Evolutionary conservation across 2,888 invertebrate species (phyloP).

Genomic region (Torymus texanus): DNA sequence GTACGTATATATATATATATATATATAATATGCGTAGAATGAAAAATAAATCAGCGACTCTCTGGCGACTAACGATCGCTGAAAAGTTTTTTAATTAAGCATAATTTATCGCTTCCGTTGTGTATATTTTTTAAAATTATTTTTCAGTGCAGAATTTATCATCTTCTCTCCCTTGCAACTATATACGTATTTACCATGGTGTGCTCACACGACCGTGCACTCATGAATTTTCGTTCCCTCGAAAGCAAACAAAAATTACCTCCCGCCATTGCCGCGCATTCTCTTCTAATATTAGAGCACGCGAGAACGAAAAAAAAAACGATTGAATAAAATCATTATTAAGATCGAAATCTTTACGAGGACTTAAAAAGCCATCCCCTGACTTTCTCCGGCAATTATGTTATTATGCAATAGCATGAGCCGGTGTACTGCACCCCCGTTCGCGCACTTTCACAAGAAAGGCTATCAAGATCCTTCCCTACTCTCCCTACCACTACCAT

Average conservation of each 20-base stretch:
- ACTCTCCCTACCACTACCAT: neutral
- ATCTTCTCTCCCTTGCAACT: no score
- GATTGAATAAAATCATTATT: constrained; percentile 17
- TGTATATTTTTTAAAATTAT: no score
- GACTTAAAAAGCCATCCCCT: constrained; percentile 25
- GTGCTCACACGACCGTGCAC: no score
- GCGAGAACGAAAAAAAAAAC: constrained; percentile 3
- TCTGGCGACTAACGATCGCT: no score
- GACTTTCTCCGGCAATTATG: constrained; percentile 37
- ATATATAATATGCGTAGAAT: no score
- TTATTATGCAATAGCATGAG: constrained; percentile 46
- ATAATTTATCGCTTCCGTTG: neutral
- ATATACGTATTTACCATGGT: no score
- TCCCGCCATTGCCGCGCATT: no score
- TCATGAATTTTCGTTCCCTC: no score
- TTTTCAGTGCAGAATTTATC: no score
- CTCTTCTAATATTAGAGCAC: neutral
- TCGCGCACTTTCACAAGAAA: constrained; percentile 43
- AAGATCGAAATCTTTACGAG: constrained; percentile 9
- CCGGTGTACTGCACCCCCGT: neutral
- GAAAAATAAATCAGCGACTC: no score
- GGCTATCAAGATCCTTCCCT: constrained; percentile 41
- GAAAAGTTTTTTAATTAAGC: neutral
- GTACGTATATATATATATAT: no score
- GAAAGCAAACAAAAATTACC: no score